These are phyloP conservation scores for Pristionchus japonicus DNA, from an alignment of 2,888 invertebrate species.

Conservation along the genomic window DNA sequence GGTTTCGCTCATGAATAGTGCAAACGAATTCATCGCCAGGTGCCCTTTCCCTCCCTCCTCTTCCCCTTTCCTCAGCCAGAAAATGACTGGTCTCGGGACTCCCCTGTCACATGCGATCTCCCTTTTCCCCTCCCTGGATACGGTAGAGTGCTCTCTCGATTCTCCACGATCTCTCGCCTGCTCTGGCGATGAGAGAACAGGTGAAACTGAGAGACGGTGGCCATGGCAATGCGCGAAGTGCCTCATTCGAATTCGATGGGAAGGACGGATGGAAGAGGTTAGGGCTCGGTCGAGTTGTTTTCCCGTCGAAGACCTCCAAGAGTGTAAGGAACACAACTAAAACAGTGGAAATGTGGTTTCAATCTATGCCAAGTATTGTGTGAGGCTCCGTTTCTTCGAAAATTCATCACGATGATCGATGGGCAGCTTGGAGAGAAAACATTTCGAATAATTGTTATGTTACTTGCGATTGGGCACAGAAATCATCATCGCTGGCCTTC, in stretches of 20 bases:
- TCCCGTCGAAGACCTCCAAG: neutral
- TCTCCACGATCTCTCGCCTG: neutral
- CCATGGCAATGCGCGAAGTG: neutral
- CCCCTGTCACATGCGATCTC: neutral
- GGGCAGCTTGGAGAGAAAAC: neutral
- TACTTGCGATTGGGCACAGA: too few relatives aligned
- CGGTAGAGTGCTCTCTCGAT: slow-evolving; percentile 14
- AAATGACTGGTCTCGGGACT: neutral
- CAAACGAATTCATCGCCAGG: neutral
- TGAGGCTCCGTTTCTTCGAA: too few relatives aligned
- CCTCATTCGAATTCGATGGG: neutral
- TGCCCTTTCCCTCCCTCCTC: neutral
- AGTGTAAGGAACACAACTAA: neutral
- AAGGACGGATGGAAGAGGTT: neutral
- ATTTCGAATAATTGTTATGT: too few relatives aligned
- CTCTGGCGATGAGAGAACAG: neutral
- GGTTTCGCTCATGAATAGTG: neutral
- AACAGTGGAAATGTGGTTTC: neutral
- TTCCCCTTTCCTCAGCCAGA: neutral
- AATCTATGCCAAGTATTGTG: neutral
- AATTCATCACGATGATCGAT: neutral
- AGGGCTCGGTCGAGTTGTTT: neutral
- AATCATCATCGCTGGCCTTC: neutral
- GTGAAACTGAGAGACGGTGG: neutral
- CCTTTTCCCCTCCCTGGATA: neutral